A percentile compares a stretch with the other conserved stretches of the same genome.
phyloP scores from a whole-genome alignment of 2,113 vertebrate species.

The Saguinus midas region DNA sequence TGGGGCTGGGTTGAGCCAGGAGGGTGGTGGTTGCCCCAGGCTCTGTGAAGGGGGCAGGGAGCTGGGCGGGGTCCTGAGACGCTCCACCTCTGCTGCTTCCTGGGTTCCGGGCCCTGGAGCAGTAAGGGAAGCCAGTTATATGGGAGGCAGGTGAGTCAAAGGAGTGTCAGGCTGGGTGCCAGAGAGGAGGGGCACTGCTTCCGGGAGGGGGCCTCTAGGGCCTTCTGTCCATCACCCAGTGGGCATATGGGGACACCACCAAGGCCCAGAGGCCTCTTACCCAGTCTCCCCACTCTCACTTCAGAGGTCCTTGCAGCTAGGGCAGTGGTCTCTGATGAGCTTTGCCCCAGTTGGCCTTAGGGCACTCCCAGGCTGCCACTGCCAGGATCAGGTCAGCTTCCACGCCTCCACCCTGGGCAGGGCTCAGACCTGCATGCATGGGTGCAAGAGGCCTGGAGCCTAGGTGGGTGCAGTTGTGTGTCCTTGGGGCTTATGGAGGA shows the following conservation, averaged over 20 bases:
- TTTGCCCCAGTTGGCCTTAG: not conserved
- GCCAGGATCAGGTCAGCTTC: slow-evolving; percentile 11
- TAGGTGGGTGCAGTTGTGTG: not conserved
- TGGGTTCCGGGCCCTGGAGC: slow-evolving; percentile 31
- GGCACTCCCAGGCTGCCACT: not conserved
- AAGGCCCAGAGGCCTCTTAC: not conserved
- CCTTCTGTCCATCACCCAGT: too few relatives aligned
- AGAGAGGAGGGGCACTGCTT: not conserved
- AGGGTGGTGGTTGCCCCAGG: slow-evolving; percentile 41
- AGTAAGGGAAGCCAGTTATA: slow-evolving; percentile 11
- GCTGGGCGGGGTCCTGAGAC: slow-evolving; percentile 36
- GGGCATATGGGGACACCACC: not conserved
- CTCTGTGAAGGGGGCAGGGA: not conserved
- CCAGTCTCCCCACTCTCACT: not conserved
- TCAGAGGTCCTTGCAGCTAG: not conserved
- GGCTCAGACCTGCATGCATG: not conserved
- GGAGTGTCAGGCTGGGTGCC: not conserved
- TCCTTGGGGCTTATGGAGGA: not conserved
- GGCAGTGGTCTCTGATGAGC: not conserved
- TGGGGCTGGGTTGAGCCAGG: not conserved
- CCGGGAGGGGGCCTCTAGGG: not conserved
- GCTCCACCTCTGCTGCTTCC: not conserved
- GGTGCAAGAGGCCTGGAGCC: not conserved
- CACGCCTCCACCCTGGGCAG: not conserved
- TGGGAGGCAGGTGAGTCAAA: slow-evolving; percentile 48